Evolutionary conservation across 2,888 invertebrate species (phyloP).

Genomic region (Drosophila multiciliata): DNA sequence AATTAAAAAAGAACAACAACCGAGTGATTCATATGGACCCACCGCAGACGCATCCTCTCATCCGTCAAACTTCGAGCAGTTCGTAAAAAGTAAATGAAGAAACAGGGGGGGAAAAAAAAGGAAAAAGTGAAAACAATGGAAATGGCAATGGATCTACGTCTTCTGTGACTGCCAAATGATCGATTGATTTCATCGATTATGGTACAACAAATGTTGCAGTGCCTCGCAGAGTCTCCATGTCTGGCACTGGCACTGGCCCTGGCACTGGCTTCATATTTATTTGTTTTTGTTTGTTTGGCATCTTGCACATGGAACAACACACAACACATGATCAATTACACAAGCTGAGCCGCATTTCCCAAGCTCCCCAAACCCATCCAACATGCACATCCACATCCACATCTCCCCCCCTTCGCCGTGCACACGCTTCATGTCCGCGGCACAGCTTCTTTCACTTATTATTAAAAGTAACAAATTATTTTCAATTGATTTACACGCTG

Average conservation of each 20-base stretch:
- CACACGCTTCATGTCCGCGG: constrained; percentile 52
- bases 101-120: neutral
- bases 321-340: constrained; percentile 77
- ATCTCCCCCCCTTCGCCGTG: constrained; percentile 8
- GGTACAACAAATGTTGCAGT: constrained; percentile 71
- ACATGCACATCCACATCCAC: too few relatives aligned
- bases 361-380: constrained; percentile 18
- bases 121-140: constrained; percentile 69
- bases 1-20: constrained; percentile 12
- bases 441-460: constrained; percentile 81
- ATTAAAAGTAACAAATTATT: constrained; percentile 83
- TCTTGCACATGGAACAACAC: constrained; percentile 52
- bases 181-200: constrained; percentile 84
- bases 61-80: constrained; percentile 55
- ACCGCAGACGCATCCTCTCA: constrained; percentile 60
- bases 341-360: constrained; percentile 58
- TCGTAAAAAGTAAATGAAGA: constrained; percentile 2
- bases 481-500: constrained; percentile 83
- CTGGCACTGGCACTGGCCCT: constrained; percentile 28
- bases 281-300: constrained; percentile 70
- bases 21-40: constrained; percentile 59
- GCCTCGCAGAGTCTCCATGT: constrained; percentile 29
- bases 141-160: constrained; percentile 35
- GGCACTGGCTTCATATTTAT: constrained; percentile 33
- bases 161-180: constrained; percentile 61